Conservation (phyloP, 1,140 invertebrate genomes). For the Dreissena rostriformis region DNA sequence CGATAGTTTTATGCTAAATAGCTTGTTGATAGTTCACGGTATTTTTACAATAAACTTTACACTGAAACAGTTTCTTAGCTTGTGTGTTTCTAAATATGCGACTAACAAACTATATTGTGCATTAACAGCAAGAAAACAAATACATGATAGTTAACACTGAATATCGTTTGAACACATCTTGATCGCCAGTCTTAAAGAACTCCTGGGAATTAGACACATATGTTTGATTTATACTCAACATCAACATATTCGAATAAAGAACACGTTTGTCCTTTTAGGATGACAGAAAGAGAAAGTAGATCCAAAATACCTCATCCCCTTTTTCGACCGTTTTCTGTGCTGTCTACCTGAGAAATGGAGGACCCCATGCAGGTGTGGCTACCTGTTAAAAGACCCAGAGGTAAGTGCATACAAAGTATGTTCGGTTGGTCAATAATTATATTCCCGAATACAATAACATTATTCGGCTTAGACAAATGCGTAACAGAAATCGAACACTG, state of each 20-base stretch:
- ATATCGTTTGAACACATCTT: background rate
- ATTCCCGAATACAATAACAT: too few species aligned
- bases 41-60: too few species aligned
- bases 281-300: conserved; percentile 64
- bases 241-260: background rate
- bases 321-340: conserved; percentile 73
- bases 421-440: too few species aligned
- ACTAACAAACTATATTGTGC: background rate
- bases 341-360: conserved; percentile 64
- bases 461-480: too few species aligned
- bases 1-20: too few species aligned
- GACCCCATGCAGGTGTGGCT: conserved; percentile 61
- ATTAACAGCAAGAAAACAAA: background rate
- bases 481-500: too few species aligned
- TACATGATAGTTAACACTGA: background rate
- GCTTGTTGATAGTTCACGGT: too few species aligned
- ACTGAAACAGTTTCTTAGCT: too few species aligned
- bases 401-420: too few species aligned
- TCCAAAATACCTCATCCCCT: conserved; percentile 73
- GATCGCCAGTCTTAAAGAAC: background rate
- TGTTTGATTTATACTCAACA: background rate
- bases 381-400: conserved; percentile 62
- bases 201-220: background rate
- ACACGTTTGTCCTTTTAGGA: background rate
- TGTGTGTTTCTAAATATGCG: too few species aligned